phyloP scores from a whole-genome alignment of 2,797 vertebrate genomes.

The Sebastes wilsoni region DNA sequence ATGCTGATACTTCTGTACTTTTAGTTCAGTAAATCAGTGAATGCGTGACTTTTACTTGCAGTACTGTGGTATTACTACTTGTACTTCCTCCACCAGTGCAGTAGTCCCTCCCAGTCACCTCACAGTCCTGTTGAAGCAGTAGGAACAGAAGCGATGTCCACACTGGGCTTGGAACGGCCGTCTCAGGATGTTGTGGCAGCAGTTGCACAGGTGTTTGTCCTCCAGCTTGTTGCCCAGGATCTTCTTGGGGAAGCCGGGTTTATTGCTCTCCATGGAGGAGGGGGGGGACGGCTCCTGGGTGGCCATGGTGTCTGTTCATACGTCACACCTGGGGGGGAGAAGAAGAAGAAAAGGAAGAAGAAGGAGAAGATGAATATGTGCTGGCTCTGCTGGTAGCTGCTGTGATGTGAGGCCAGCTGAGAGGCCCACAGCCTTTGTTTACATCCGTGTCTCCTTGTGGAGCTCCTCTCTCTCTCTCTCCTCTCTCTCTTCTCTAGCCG shows the following conservation, averaged over 20 bases:
- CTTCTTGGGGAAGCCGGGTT: conserved; percentile 91
- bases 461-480: background rate
- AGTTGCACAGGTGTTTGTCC: conserved; percentile 93
- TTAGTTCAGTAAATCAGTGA: background rate
- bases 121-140: conserved; percentile 89
- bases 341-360: background rate
- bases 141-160: conserved; percentile 93
- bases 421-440: conserved; percentile 81
- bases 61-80: background rate
- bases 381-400: background rate
- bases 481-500: conserved; percentile 41
- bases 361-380: background rate
- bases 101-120: conserved; percentile 79
- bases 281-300: conserved; percentile 88
- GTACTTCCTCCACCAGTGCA: background rate
- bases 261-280: conserved; percentile 88
- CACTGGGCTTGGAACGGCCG: conserved; percentile 93
- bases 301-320: conserved; percentile 85
- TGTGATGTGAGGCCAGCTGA: conserved; percentile 57
- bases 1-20: background rate
- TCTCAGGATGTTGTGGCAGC: conserved; percentile 89
- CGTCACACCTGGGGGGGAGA: conserved; percentile 60
- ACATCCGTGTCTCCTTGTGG: conserved; percentile 52
- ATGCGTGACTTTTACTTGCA: background rate
- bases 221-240: conserved; percentile 91